phyloP scores from a whole-genome alignment of 1,140 invertebrate genomes.

The Rhopalosiphum maidis region DNA sequence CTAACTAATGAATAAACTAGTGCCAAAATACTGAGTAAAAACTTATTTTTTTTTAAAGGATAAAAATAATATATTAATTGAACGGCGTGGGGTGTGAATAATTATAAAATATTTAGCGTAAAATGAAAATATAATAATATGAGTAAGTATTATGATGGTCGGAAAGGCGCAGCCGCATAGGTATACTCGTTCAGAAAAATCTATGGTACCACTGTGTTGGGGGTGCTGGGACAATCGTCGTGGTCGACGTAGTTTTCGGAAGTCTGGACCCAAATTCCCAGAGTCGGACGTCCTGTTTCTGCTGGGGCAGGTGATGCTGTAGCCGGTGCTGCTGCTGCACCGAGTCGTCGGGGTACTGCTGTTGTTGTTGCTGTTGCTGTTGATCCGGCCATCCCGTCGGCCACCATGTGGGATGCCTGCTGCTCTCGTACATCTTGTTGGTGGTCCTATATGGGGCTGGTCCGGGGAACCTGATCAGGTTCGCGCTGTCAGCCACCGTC shows the following conservation, averaged over 20 bases:
- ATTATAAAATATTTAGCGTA: not conserved
- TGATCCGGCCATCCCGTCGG: conserved; percentile 40
- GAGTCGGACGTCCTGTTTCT: conserved; percentile 13
- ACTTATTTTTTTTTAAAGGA: conserved; percentile 11
- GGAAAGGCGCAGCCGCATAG: not conserved
- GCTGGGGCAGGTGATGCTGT: not conserved
- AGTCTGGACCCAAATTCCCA: conserved; percentile 51
- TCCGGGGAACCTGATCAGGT: conserved; percentile 18
- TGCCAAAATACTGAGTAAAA: conserved; percentile 46
- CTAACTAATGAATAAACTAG: conserved; percentile 17
- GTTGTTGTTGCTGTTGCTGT: not conserved
- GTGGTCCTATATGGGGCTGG: conserved; percentile 31
- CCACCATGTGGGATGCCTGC: conserved; percentile 52
- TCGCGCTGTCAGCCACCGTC: not conserved
- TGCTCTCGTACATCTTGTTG: conserved; percentile 53
- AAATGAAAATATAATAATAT: conserved; percentile 4
- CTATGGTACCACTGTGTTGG: conserved; percentile 7
- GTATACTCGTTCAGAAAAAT: not conserved
- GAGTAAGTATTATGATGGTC: not conserved
- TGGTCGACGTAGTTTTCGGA: not conserved
- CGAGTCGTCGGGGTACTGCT: not conserved
- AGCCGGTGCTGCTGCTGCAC: not conserved
- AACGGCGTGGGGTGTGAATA: not conserved
- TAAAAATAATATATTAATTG: conserved; percentile 3
- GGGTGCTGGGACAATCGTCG: not conserved